Evolutionary conservation across 1,140 invertebrate species (phyloP).

Genomic region (Copidosoma floridanum): DNA sequence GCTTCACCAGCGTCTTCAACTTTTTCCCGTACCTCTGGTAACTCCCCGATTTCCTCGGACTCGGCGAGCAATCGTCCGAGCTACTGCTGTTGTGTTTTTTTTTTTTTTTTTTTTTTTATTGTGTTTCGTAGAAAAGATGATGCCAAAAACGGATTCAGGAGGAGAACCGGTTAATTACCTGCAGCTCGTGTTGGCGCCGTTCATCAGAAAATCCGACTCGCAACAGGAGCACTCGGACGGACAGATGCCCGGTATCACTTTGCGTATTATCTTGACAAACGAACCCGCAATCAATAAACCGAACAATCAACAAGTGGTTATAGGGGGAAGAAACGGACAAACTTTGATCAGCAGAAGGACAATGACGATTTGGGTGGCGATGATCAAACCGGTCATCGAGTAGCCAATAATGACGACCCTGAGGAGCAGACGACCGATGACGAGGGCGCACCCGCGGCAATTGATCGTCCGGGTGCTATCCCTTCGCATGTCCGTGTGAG

Average conservation of each 20-base stretch:
- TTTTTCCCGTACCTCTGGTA: background rate
- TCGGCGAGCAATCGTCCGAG: background rate
- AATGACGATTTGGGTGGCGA: slow-evolving; percentile 40
- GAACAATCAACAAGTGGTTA: no score
- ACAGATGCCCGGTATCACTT: no score
- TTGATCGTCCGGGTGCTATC: slow-evolving; percentile 42
- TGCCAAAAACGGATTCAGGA: no score
- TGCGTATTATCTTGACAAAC: no score
- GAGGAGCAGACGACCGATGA: slow-evolving; percentile 37
- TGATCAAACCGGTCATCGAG: slow-evolving; percentile 38
- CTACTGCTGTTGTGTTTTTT: no score
- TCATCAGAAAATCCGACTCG: background rate
- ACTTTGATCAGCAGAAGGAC: slow-evolving; percentile 39
- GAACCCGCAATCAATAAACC: no score
- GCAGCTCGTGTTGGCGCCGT: background rate
- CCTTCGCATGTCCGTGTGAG: slow-evolving; percentile 33
- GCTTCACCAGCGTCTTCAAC: background rate
- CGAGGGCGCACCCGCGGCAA: slow-evolving; percentile 38
- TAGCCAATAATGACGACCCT: slow-evolving; percentile 44
- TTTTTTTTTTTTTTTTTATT: no score
- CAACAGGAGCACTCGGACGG: slow-evolving; percentile 28
- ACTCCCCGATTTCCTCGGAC: no score
- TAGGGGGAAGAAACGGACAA: slow-evolving; percentile 9
- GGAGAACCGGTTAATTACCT: background rate
- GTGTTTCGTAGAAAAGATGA: no score